Evolutionary conservation across 2,888 invertebrate genomes (phyloP), one percentile per base, ranked within the genome.

Genomic region (Pseudoips prasinana): DNA sequence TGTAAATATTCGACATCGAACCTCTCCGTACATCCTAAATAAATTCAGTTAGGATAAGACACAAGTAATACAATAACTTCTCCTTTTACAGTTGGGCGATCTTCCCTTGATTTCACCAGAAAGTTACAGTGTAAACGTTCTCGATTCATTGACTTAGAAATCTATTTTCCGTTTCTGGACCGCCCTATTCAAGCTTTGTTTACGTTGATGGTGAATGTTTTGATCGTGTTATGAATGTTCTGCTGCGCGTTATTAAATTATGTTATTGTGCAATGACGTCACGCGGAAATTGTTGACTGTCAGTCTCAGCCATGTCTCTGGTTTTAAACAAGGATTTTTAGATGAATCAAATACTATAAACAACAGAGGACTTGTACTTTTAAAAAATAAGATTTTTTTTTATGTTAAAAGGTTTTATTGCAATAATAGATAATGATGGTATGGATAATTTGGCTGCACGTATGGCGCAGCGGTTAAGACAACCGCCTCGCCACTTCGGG

Each of bases 71-170:
- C 70, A 70, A 71, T 68, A 66, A 67, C 68, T 65, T 65, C 64
- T 64, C 57, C 62, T 72, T 73, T 79, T 62, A 74, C 80, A 74
- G 65, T 71, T 65, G 73, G 64, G 39, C 64, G 73, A 71, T 71
- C 70, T 69, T 56, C 49, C 57, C 61, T 63, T 70, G 68, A 75
- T 77, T 73, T 61, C 53, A 63, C 65, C 70, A 61, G 67, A 71
- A 73, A 79, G 62, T 78, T 76, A 65, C 60, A 59, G 61, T 63
- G 65, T 60, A 68, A 73, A 70, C 62, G 66, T 68, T 75, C 56
- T 67, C 73, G 77, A 80, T 42, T 70, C 82, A 79, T 67, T 83
- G 84, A 67, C 41, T 79, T 62, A 77, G 81, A 83, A 83, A 81
- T 80, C 74, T 77, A 77, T 77, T 78, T 74, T 65, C 70, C 63